These are phyloP conservation scores for Ceuthmochares aereus DNA, from an alignment of 2,113 vertebrate genomes.

Conservation along the genomic window DNA sequence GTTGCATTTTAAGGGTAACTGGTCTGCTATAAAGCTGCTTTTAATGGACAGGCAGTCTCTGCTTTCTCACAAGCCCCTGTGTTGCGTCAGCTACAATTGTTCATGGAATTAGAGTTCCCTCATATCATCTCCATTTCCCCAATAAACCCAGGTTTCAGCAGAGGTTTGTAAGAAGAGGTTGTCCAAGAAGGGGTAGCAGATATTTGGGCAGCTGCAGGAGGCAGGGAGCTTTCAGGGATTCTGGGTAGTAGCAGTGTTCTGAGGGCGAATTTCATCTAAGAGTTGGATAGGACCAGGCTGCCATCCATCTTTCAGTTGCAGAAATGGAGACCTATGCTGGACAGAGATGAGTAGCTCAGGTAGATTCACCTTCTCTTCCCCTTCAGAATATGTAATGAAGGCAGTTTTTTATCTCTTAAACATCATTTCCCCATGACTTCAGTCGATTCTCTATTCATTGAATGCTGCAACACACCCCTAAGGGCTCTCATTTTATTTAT, in stretches of 20 bases:
- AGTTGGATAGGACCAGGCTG: neutral
- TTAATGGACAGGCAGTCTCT: neutral
- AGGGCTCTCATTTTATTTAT: neutral
- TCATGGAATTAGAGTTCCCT: rapidly evolving
- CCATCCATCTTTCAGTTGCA: neutral
- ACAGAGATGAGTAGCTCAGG: neutral
- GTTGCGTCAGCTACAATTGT: rapidly evolving
- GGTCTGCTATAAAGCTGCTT: neutral
- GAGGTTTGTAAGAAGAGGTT: neutral
- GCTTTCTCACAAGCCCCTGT: neutral
- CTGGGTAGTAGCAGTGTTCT: neutral
- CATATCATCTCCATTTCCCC: neutral
- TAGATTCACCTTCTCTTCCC: neutral
- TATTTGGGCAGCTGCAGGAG: neutral
- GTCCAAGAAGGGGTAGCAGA: neutral
- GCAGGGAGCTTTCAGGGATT: neutral
- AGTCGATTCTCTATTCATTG: neutral
- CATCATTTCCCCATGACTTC: neutral
- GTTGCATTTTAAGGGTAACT: neutral
- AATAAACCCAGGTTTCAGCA: neutral
- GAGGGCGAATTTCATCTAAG: neutral
- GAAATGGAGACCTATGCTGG: neutral
- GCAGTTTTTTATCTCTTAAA: neutral
- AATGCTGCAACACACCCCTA: neutral
- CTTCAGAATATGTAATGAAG: neutral